These are phyloP conservation scores for Chionodraco myersi DNA, from an alignment of 2,113 vertebrate genomes.

Conservation along the genomic window DNA sequence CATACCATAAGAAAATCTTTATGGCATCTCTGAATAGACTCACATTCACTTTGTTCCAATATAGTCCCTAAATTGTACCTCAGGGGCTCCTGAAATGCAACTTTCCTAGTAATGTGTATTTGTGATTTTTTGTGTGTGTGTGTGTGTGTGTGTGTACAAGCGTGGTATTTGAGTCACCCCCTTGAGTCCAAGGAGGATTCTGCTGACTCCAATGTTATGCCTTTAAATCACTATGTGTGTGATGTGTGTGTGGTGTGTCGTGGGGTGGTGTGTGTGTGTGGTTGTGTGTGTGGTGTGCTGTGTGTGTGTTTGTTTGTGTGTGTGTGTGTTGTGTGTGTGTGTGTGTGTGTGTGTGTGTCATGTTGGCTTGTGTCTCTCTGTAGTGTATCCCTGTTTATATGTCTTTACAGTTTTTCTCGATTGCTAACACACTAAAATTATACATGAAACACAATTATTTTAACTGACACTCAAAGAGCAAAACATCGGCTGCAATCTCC, in stretches of 20 bases:
- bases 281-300: too few relatives aligned
- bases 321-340: conserved; percentile 7
- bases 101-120: conserved; percentile 14
- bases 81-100: conserved; percentile 44
- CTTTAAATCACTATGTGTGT: conserved; percentile 56
- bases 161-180: conserved; percentile 56
- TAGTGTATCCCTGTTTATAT: too few relatives aligned
- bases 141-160: conserved; percentile 13
- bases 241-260: conserved; percentile 5
- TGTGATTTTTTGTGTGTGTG: conserved; percentile 10
- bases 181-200: conserved; percentile 64
- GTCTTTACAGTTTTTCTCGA: too few relatives aligned
- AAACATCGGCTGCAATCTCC: too few relatives aligned
- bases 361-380: neutral
- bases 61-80: conserved; percentile 34
- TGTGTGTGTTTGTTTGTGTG: too few relatives aligned
- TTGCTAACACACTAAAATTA: too few relatives aligned
- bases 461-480: too few relatives aligned
- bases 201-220: conserved; percentile 66
- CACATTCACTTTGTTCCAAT: conserved; percentile 38
- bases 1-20: neutral
- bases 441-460: too few relatives aligned
- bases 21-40: conserved; percentile 20
- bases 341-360: conserved; percentile 15
- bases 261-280: conserved; percentile 6